Evolutionary conservation across 2,113 vertebrate genomes (phyloP).

Genomic region (Urocolius indicus): DNA sequence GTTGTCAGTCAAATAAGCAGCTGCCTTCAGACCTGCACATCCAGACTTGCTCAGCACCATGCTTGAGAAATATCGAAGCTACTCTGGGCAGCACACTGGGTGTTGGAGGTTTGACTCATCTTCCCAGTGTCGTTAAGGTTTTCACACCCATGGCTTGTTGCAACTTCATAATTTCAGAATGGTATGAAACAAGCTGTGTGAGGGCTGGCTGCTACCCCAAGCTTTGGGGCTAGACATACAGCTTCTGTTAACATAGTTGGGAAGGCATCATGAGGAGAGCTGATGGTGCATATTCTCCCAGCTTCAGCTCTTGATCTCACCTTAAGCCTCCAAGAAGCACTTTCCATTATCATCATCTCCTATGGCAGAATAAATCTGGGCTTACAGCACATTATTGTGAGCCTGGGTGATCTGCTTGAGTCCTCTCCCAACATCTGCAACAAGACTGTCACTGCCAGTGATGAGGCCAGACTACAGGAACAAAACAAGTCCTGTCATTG

Average conservation of each 20-base stretch:
- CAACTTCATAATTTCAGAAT: neutral
- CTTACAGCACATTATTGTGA: neutral
- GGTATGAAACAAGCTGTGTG: neutral
- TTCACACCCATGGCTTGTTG: neutral
- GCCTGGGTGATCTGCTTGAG: neutral
- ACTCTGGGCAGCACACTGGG: neutral
- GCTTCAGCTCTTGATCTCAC: neutral
- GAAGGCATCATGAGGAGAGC: neutral
- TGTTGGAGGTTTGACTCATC: neutral
- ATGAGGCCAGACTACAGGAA: neutral
- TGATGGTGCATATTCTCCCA: neutral
- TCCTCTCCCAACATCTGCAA: neutral
- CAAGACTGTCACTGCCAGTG: neutral
- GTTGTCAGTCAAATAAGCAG: neutral
- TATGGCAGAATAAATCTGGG: neutral
- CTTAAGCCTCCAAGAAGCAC: neutral
- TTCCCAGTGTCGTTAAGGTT: neutral
- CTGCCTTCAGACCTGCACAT: neutral
- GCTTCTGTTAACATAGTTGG: neutral
- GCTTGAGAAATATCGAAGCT: neutral
- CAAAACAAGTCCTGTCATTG: neutral
- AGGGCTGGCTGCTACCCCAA: neutral
- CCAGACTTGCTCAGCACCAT: neutral
- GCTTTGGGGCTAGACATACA: neutral
- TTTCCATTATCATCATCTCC: neutral